Evolutionary conservation across 2,888 invertebrate species (phyloP).

Genomic region (Hypercompe scribonia): DNA sequence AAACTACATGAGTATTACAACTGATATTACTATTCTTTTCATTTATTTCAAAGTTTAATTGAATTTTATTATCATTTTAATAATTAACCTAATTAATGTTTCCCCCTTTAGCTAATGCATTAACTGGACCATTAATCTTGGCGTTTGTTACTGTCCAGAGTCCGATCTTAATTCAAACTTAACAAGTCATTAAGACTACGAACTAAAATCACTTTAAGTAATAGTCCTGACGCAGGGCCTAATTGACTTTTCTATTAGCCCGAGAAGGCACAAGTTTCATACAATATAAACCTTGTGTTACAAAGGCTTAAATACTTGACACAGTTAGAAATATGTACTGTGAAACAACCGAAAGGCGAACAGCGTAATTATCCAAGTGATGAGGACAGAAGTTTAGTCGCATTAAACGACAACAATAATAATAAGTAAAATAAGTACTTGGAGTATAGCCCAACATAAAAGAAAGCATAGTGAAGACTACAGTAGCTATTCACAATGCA

Average conservation of each 20-base stretch:
- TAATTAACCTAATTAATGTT: not conserved
- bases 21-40: too few relatives aligned
- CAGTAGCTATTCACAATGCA: not conserved
- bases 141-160: constrained; percentile 37
- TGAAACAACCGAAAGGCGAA: not conserved
- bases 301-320: constrained; percentile 48
- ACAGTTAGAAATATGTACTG: constrained; percentile 28
- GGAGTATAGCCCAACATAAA: too few relatives aligned
- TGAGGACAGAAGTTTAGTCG: not conserved
- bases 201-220: constrained; percentile 52
- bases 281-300: constrained; percentile 55
- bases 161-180: constrained; percentile 23
- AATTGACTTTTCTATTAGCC: constrained; percentile 58
- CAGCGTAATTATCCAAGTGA: not conserved
- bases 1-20: too few relatives aligned
- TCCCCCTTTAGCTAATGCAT: not conserved
- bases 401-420: not conserved
- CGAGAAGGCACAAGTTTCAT: constrained; percentile 49
- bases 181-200: constrained; percentile 32
- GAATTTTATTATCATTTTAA: not conserved
- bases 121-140: constrained; percentile 39
- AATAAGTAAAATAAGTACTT: not conserved
- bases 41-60: not conserved
- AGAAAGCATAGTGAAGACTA: not conserved
- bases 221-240: constrained; percentile 42